phyloP scores from a whole-genome alignment of 2,113 vertebrate genomes.

The Carassius gibelio region DNA sequence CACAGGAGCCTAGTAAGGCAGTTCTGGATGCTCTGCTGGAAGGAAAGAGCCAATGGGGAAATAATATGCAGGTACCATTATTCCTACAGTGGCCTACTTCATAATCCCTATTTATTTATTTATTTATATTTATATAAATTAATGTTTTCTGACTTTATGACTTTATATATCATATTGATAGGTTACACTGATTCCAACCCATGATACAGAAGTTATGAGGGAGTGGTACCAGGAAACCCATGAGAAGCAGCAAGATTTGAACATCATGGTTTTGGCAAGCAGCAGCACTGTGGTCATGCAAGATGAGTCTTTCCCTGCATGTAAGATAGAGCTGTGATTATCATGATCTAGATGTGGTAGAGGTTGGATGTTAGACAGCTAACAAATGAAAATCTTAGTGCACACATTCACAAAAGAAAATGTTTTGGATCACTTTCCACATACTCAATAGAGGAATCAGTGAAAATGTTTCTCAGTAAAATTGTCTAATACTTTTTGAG shows the following conservation, averaged over 20 bases:
- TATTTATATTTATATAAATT: too few relatives aligned
- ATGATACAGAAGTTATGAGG: slow-evolving; percentile 96
- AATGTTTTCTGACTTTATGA: too few relatives aligned
- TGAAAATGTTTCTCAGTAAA: not conserved
- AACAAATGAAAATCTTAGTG: not conserved
- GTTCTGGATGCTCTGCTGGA: too few relatives aligned
- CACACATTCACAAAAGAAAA: slow-evolving; percentile 11
- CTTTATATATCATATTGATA: too few relatives aligned
- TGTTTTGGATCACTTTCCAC: slow-evolving; percentile 7
- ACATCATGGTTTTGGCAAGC: slow-evolving; percentile 97
- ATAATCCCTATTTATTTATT: too few relatives aligned
- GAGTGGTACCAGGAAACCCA: slow-evolving; percentile 99
- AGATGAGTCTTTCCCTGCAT: slow-evolving; percentile 98
- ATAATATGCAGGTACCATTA: too few relatives aligned
- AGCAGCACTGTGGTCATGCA: slow-evolving; percentile 99
- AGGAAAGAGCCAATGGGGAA: too few relatives aligned
- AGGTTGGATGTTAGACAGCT: not conserved
- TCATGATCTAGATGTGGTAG: not conserved
- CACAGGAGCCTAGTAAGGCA: too few relatives aligned
- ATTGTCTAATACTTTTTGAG: not conserved
- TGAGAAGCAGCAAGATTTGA: slow-evolving; percentile 95
- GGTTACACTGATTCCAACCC: slow-evolving; percentile 96
- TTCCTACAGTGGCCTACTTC: too few relatives aligned
- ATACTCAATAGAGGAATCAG: not conserved
- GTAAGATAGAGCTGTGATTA: slow-evolving; percentile 93